Evolutionary conservation across 2,797 vertebrate species (phyloP), one percentile per base, ranked within the genome.

Genomic region (Sebastes steindachneri): DNA sequence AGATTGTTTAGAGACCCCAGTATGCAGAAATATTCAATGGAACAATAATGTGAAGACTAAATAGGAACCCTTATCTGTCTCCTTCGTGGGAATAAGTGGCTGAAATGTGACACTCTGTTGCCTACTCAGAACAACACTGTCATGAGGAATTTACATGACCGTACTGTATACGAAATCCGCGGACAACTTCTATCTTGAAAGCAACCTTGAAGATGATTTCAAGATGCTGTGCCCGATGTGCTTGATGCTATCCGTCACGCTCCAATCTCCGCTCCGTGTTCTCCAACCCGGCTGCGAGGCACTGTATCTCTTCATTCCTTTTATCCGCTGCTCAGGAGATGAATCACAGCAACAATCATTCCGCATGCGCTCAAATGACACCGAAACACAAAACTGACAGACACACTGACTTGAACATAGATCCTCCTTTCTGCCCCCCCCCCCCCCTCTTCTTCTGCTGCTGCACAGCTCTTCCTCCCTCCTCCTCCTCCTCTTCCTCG

Each of bases 251-350:
- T 91, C 86, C 85, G 86, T 94, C 92, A 93, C 60, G 63, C 85
- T 90, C 89, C 80, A 85, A 77, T 88, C 89, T 70, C 79, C 59
- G 37, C 73, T 62, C 45, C 48, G 77, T 41, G 70, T 60, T 80
- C 74, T 68, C 79, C 73, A 33, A 53, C 67, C 54, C 65, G 28
- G 73, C 81, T 77, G 89, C 79, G 6, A 88, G 86, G 74, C 82
- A 25, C 86, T 41, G 28, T 77, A 81, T 90, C 89, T 86, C 87
- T 83, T 87, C 85, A 70, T 88, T 89, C 80, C 83, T 89, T 90
- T 92, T 78, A 89, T 91, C 84, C 73, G 71, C 87, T 26, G 55
- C 84, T 91, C 87, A 73, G 80, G 79, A 91, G 92, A 93, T 88
- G 86, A 89, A 92, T 89, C 86, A 80, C 80, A 48, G 88, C 83